Evolutionary conservation across 1,140 invertebrate genomes (phyloP).

Genomic region (Spodoptera litura): DNA sequence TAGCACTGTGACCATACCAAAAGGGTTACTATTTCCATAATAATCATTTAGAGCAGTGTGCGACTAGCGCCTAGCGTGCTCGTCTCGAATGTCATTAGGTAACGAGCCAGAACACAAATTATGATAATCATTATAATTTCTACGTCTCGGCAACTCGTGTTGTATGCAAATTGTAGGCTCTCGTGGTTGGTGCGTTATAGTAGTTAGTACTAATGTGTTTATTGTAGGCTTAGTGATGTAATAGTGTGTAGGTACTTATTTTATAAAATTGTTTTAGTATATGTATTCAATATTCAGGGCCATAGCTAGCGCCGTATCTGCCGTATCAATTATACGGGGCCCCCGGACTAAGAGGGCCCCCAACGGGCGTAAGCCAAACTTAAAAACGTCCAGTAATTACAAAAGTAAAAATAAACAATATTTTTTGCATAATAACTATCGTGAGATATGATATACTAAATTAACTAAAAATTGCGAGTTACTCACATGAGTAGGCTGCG

Average conservation of each 20-base stretch:
- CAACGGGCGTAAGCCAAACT: no score
- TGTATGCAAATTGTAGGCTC: conserved; percentile 15
- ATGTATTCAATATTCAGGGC: no score
- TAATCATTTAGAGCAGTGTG: conserved; percentile 24
- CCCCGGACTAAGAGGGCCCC: no score
- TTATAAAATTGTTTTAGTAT: no score
- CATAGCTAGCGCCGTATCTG: no score
- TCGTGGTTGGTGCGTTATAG: not conserved
- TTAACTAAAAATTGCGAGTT: no score
- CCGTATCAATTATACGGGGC: no score
- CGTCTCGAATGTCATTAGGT: conserved; percentile 12
- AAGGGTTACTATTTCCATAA: conserved; percentile 41
- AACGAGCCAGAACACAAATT: conserved; percentile 29
- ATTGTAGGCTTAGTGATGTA: not conserved
- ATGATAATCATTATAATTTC: conserved; percentile 37
- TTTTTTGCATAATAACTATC: no score
- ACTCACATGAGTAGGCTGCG: no score
- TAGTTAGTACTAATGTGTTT: not conserved
- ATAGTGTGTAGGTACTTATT: not conserved
- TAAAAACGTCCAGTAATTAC: no score
- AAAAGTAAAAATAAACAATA: no score
- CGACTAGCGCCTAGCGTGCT: not conserved
- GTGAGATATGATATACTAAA: no score
- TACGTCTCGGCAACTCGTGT: not conserved
- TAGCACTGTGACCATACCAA: not conserved